phyloP scores from a whole-genome alignment of 2,888 invertebrate genomes.

The Timema podura region DNA sequence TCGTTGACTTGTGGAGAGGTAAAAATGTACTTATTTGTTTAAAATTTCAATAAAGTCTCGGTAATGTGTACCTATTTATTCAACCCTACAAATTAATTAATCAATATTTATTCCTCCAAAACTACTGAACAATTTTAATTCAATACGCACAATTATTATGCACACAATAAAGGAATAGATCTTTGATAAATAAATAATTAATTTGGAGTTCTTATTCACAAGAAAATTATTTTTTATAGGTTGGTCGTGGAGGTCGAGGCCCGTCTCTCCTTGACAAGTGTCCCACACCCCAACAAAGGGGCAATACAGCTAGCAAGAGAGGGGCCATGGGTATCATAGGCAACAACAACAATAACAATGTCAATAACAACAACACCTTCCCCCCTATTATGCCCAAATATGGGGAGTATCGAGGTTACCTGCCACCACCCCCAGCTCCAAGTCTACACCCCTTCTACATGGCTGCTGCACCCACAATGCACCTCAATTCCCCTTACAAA shows the following conservation, averaged over 20 bases:
- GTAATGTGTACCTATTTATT: no score
- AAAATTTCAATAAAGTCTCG: no score
- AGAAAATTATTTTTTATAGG: not conserved
- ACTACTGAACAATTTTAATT: no score
- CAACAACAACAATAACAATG: slow-evolving; percentile 41
- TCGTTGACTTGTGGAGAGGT: no score
- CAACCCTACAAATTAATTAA: no score
- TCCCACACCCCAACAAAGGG: slow-evolving; percentile 16
- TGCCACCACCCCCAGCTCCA: slow-evolving; percentile 41
- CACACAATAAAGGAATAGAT: no score
- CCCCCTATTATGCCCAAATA: slow-evolving; percentile 68
- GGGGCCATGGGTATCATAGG: slow-evolving; percentile 48
- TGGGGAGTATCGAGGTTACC: slow-evolving; percentile 42
- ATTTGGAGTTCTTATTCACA: no score
- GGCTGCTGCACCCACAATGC: slow-evolving; percentile 44
- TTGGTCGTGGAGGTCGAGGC: slow-evolving; percentile 30
- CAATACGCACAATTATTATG: no score
- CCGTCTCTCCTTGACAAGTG: slow-evolving; percentile 25
- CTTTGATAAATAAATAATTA: no score
- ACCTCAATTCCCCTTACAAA: slow-evolving; percentile 50
- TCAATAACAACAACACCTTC: slow-evolving; percentile 47
- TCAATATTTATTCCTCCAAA: no score
- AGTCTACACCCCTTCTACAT: slow-evolving; percentile 59
- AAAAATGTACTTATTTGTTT: no score
- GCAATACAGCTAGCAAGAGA: slow-evolving; percentile 34